Conservation (phyloP, 1,140 invertebrate genomes). For the Rhizoglyphus robini region DNA sequence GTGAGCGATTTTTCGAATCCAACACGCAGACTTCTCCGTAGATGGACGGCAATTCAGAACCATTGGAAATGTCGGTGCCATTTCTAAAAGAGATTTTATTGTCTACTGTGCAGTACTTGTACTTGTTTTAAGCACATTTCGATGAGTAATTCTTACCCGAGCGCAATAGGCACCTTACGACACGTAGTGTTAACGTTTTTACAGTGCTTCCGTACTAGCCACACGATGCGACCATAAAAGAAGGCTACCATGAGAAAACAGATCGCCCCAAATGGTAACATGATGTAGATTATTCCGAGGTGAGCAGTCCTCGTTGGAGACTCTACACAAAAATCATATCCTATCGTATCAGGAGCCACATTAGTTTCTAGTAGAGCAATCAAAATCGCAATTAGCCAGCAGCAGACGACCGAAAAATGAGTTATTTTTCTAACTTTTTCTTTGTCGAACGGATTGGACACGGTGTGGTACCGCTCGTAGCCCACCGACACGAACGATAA, state of each 20-base stretch:
- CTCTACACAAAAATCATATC: not conserved
- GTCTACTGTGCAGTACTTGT: not conserved
- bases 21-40: conserved; percentile 17
- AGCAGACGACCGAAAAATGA: not conserved
- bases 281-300: not conserved
- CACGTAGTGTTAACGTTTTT: conserved; percentile 15
- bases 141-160: no score
- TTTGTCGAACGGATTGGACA: conserved; percentile 16
- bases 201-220: conserved; percentile 11
- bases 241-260: conserved; percentile 15
- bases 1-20: conserved; percentile 9
- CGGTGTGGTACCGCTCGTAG: conserved; percentile 17
- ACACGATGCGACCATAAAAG: conserved; percentile 8
- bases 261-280: conserved; percentile 4
- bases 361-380: not conserved
- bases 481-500: conserved; percentile 15
- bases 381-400: not conserved
- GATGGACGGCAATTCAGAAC: conserved; percentile 8
- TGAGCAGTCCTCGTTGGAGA: not conserved
- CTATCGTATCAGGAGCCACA: not conserved
- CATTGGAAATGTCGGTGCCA: not conserved
- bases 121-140: not conserved
- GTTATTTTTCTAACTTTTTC: conserved; percentile 13
- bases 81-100: no score
- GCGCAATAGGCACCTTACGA: not conserved